phyloP scores from a whole-genome alignment of 2,888 invertebrate genomes.

The Tinea pellionella region DNA sequence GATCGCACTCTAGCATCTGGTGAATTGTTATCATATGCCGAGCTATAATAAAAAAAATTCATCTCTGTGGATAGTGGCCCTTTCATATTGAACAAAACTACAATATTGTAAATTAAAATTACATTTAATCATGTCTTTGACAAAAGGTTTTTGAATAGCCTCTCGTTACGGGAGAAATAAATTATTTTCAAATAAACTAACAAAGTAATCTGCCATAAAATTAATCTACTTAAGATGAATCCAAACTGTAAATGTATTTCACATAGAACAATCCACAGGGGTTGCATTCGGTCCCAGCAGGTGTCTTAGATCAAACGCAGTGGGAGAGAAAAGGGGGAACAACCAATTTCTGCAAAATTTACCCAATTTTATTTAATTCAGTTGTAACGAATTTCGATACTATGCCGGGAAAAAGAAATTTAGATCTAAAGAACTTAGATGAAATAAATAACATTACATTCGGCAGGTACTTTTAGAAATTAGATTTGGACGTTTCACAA shows the following conservation, averaged over 20 bases:
- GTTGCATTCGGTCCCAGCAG: not conserved
- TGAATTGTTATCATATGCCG: no score
- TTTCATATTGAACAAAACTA: no score
- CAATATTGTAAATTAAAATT: no score
- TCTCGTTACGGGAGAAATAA: no score
- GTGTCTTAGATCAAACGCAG: not conserved
- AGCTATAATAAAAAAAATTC: no score
- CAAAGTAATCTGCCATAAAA: not conserved
- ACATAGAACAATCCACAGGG: not conserved
- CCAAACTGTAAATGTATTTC: not conserved
- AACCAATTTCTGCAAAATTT: not conserved
- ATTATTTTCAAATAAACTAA: not conserved
- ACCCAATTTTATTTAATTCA: conserved; percentile 1
- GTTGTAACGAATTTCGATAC: not conserved
- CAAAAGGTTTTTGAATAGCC: no score
- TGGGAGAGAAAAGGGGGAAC: not conserved
- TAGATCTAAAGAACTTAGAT: not conserved
- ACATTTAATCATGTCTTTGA: conserved; percentile 15
- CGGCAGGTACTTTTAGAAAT: no score
- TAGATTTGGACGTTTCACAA: no score
- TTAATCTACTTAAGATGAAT: conserved; percentile 2
- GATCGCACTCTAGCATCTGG: no score
- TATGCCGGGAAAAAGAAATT: not conserved
- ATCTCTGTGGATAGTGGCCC: no score
- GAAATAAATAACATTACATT: not conserved